A percentile compares a stretch with the other conserved stretches of the same genome.
Conservation (phyloP, 2,888 invertebrate genomes). For the Podabrus alpinus region DNA sequence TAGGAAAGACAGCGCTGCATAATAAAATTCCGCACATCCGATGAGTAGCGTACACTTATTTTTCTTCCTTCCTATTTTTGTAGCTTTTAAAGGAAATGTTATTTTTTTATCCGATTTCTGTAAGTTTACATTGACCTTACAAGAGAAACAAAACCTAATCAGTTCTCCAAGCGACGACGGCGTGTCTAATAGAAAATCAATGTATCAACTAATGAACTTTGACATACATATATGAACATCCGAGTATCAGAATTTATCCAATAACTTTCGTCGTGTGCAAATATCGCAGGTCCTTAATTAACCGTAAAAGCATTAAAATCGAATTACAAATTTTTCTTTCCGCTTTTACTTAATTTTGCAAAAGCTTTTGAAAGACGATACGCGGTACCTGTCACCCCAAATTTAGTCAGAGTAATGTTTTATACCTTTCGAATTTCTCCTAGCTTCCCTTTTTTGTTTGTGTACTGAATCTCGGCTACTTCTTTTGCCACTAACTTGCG, state of each 20-base stretch:
- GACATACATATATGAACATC: neutral
- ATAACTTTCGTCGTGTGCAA: neutral
- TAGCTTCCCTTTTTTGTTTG: neutral
- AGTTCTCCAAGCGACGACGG: neutral
- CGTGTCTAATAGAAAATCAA: neutral
- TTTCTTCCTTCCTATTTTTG: too few species aligned
- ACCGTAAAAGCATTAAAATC: neutral
- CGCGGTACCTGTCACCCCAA: neutral
- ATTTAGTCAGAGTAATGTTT: neutral
- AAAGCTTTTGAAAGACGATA: neutral
- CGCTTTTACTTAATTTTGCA: neutral
- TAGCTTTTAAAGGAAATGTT: too few species aligned
- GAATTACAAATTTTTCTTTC: neutral
- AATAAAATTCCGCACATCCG: too few species aligned
- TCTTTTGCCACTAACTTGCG: neutral
- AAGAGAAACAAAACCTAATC: neutral
- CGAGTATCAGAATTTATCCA: neutral
- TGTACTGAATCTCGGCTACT: neutral
- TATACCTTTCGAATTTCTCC: neutral
- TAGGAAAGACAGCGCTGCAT: too few species aligned
- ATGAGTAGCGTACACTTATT: too few species aligned
- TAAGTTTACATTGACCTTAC: neutral
- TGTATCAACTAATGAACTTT: neutral
- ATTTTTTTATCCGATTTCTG: neutral
- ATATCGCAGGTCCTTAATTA: neutral